These are phyloP conservation scores for Baronia brevicornis DNA, from an alignment of 2,888 invertebrate species.

Conservation along the genomic window DNA sequence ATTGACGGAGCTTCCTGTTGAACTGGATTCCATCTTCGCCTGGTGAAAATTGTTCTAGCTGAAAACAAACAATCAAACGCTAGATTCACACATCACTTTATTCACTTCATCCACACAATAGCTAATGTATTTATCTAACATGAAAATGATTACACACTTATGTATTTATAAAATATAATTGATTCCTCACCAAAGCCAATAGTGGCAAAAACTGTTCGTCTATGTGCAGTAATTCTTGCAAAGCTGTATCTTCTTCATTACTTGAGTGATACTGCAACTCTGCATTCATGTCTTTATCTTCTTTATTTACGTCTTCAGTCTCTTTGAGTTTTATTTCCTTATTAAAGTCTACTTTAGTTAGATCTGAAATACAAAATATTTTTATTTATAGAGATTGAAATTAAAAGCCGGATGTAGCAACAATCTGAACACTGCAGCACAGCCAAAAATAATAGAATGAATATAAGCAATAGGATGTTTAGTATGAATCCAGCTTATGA, in stretches of 20 bases:
- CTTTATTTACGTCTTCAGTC: constrained; percentile 26
- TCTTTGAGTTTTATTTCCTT: constrained; percentile 28
- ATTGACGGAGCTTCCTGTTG: constrained; percentile 57
- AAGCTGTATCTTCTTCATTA: constrained; percentile 38
- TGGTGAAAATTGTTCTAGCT: constrained; percentile 63
- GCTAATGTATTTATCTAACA: no score
- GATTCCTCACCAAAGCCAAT: constrained; percentile 31
- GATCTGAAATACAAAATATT: constrained; percentile 28
- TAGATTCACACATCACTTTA: constrained; percentile 13
- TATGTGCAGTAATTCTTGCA: constrained; percentile 45
- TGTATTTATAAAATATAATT: not conserved
- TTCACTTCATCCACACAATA: no score
- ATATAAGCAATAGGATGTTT: constrained; percentile 1
- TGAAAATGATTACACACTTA: no score
- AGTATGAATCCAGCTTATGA: no score
- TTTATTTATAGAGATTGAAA: no score
- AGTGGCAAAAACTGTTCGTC: constrained; percentile 46
- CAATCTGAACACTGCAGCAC: no score
- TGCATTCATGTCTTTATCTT: constrained; percentile 17
- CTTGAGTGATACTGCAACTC: constrained; percentile 17
- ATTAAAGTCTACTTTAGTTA: constrained; percentile 23
- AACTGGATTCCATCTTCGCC: constrained; percentile 68
- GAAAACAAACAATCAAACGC: constrained; percentile 18
- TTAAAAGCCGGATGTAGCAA: no score
- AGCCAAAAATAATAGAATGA: no score